Evolutionary conservation across 2,888 invertebrate genomes (phyloP).

Genomic region (Mesopsocus fuscifrons): DNA sequence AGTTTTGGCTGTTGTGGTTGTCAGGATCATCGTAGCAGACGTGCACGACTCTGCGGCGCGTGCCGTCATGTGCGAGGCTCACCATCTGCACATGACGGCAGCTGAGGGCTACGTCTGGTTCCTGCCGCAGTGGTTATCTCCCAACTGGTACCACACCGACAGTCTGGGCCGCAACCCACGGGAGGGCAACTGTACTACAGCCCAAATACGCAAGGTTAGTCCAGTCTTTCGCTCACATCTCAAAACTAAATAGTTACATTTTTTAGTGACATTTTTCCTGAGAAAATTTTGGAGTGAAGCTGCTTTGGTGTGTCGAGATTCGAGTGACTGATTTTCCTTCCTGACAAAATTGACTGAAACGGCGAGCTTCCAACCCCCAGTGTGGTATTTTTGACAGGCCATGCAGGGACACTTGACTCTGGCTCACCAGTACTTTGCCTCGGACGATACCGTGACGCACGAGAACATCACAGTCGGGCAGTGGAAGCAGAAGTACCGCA

Average conservation of each 20-base stretch:
- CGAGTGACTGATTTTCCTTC: too few relatives aligned
- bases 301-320: too few relatives aligned
- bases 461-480: slow-evolving; percentile 41
- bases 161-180: slow-evolving; percentile 23
- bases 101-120: slow-evolving; percentile 68
- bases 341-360: too few relatives aligned
- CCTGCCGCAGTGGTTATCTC: slow-evolving; percentile 50
- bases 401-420: slow-evolving; percentile 54
- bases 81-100: slow-evolving; percentile 45
- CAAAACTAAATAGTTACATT: too few relatives aligned
- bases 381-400: slow-evolving; percentile 33
- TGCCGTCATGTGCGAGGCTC: slow-evolving; percentile 67
- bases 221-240: too few relatives aligned
- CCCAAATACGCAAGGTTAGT: too few relatives aligned
- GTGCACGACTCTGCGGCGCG: slow-evolving; percentile 52
- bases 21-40: slow-evolving; percentile 61
- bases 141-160: slow-evolving; percentile 41
- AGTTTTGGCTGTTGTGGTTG: too few relatives aligned
- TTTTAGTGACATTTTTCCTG: too few relatives aligned
- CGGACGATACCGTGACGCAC: slow-evolving; percentile 37
- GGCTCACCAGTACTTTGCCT: slow-evolving; percentile 44
- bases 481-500: slow-evolving; percentile 35
- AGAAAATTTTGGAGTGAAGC: too few relatives aligned
- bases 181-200: too few relatives aligned
- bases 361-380: too few relatives aligned